A percentile compares a stretch with the other conserved stretches of the same genome.
phyloP scores from a whole-genome alignment of 1,140 invertebrate species.

The Sitobion miscanthi region DNA sequence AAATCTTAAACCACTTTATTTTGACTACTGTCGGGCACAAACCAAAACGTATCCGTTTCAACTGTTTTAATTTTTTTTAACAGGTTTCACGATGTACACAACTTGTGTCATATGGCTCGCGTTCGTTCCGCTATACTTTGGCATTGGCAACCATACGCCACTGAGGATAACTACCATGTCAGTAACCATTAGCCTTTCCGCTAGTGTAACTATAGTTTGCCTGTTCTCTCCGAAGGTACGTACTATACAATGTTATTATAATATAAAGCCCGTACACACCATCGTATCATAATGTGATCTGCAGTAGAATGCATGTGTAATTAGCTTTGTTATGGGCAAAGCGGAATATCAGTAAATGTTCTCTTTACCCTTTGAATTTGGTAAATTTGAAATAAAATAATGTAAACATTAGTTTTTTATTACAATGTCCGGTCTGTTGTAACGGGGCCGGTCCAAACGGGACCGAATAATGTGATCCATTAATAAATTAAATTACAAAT shows the following conservation, averaged over 20 bases:
- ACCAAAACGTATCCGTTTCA: not conserved
- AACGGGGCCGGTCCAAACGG: not conserved
- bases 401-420: not conserved
- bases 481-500: not conserved
- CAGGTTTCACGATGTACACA: conserved; percentile 76
- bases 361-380: not conserved
- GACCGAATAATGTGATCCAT: not conserved
- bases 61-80: conserved; percentile 25
- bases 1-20: not conserved
- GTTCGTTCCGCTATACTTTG: conserved; percentile 76
- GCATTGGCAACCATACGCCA: conserved; percentile 72
- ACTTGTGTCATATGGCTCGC: conserved; percentile 79
- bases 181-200: conserved; percentile 80
- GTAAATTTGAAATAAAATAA: conserved; percentile 7
- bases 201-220: conserved; percentile 77
- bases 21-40: not conserved
- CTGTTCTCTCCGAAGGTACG: conserved; percentile 82
- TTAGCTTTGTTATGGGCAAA: not conserved
- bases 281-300: not conserved
- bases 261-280: not conserved
- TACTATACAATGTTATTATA: conserved; percentile 58
- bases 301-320: not conserved
- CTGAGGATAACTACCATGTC: conserved; percentile 80
- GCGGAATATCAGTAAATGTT: not conserved
- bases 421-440: not conserved